Base-by-base conservation (phyloP, 2,888 invertebrate genomes). In the Tuta absoluta region DNA sequence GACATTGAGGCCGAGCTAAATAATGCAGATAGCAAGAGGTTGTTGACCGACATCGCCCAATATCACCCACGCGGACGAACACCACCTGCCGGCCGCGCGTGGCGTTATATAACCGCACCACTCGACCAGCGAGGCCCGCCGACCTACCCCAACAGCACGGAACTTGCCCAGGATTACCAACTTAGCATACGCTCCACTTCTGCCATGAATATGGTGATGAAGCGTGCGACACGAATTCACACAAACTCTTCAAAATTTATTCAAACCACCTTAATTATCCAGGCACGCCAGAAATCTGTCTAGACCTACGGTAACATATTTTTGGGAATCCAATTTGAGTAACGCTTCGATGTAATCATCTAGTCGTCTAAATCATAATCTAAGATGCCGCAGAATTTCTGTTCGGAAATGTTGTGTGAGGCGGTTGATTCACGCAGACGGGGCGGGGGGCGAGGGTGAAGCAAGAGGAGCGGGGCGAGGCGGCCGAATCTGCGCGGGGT, bases 21-120 rank as follows among this genome's bases (percentile, higher is more conserved):
- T 88, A 87, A 88, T 87, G 86, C 85, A 89, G 91, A 91, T 91
- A 91, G 88, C 88, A 78, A 75, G 81, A 78, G 89, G 87, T 89
- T 83, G 84, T 85, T 84, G 91, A 86, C 90, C 91, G 88, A 84
- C 88, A 85, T 80, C 85, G 84, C 87, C 87, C 87, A 89, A 89
- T 89, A 89, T 88, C 80, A 77, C 67, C 72, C 84, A 86, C 82
- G 83, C 89, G 87, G 87, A 81, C 88, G 81, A 85, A 76, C 74
- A 75, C 73, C 87, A 88, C 86, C 87, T 86, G 87, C 84, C 80
- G 68, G 73, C 76, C 77, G 70, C 80, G 81, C 81, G 79, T 77
- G 75, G 69, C 66, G 68, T 87, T 87, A 85, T 74, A 76, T 84
- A 87, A 80, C 41, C 33, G 10, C 17, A 45, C 19, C 17, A 48